Conservation (phyloP, 92 coral and sea anemone genomes). For the Epizoanthus stellaris region DNA sequence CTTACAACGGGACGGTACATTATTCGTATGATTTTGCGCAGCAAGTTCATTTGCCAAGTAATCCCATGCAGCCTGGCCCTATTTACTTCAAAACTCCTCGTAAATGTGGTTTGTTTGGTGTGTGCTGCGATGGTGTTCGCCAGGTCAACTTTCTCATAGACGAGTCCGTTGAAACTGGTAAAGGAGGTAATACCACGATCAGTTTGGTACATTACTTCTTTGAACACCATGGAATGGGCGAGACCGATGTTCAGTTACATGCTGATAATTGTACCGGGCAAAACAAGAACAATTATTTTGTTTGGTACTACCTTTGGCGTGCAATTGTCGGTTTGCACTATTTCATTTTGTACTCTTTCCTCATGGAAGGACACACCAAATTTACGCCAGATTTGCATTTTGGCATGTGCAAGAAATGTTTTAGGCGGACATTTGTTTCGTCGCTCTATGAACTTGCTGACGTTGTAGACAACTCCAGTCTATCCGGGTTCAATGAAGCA, state of each 20-base stretch:
- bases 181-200: constrained; percentile 62
- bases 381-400: constrained; percentile 28
- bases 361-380: constrained; percentile 58
- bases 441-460: constrained; percentile 55
- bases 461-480: constrained; percentile 47
- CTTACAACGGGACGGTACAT: constrained; percentile 51
- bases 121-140: constrained; percentile 66
- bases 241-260: constrained; percentile 59
- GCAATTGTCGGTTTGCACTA: constrained; percentile 32
- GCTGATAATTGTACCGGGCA: constrained; percentile 69
- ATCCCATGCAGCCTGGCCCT: constrained; percentile 77
- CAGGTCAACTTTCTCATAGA: constrained; percentile 66
- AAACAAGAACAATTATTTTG: constrained; percentile 63
- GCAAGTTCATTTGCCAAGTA: constrained; percentile 64
- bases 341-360: constrained; percentile 49
- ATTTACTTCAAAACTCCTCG: constrained; percentile 75
- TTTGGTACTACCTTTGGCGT: constrained; percentile 65
- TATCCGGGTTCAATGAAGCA: constrained; percentile 41
- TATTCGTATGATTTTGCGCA: constrained; percentile 74
- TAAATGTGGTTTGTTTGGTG: constrained; percentile 68
- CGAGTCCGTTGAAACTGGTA: constrained; percentile 58
- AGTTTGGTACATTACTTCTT: constrained; percentile 59
- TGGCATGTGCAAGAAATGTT: constrained; percentile 40
- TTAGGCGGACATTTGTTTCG: constrained; percentile 44
- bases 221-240: constrained; percentile 68